Evolutionary conservation across 2,113 vertebrate species (phyloP).

Genomic region (Ailuropoda melanoleuca): DNA sequence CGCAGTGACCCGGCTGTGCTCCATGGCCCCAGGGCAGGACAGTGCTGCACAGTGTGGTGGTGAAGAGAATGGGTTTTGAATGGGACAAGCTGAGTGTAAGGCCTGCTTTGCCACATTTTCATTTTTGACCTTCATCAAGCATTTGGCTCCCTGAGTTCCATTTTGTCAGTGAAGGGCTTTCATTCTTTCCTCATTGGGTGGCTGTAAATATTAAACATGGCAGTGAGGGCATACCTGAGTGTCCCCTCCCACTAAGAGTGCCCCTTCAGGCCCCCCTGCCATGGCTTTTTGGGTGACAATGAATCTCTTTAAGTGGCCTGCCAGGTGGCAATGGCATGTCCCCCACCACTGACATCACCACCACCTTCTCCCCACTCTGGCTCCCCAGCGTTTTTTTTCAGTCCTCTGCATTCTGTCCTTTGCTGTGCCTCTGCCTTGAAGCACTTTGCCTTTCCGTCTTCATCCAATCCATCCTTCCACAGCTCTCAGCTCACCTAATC

Average conservation of each 20-base stretch:
- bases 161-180: not conserved
- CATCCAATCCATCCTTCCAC: not conserved
- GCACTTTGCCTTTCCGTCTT: not conserved
- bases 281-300: not conserved
- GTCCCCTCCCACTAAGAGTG: not conserved
- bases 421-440: not conserved
- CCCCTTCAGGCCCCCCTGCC: not conserved
- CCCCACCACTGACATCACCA: not conserved
- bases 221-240: not conserved
- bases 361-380: not conserved
- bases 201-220: not conserved
- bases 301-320: not conserved
- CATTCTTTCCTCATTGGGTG: not conserved
- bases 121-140: not conserved
- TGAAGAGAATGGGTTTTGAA: not conserved
- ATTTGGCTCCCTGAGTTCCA: not conserved
- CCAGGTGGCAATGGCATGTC: not conserved
- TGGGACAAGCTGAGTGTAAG: not conserved
- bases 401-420: not conserved
- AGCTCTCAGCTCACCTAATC: not conserved
- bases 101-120: not conserved
- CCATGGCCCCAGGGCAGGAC: not conserved
- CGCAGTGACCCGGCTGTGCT: not conserved
- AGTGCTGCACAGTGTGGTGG: fast-evolving
- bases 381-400: not conserved